Base-by-base conservation (phyloP, 2,113 vertebrate species). In the Corydoras maculifer region DNA sequence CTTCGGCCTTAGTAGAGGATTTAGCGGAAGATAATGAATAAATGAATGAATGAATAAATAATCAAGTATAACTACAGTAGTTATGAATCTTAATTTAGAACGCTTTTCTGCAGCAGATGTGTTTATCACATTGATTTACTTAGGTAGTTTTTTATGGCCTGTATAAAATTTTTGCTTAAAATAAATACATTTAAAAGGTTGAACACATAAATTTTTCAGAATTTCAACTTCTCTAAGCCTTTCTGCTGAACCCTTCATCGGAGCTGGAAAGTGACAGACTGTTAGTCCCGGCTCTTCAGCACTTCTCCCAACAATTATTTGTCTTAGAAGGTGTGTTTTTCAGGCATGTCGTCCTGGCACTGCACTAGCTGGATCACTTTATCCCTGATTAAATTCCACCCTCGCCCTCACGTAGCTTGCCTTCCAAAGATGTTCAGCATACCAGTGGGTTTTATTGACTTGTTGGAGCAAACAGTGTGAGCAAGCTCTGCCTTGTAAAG, bases 381-480 rank as follows among this genome's bases (percentile, higher is more conserved):
- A 67, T 81, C 82, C 86, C 79, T 85, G 87, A 90, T 88, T 84
- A 86, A 89, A 89, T 89, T 88, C 85, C 87, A 78, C 75, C 62
- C 31, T 75, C 73, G 83, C 51, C 77, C 81, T 86, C 80, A 71
- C 69, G 25, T 85, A 86, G 87, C 83, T 82, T 78, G 79, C 81
- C 84, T 87, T 87, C 73, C 84, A 85, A 87, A 88, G 88, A 89
- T 89, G 77, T 86, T 88, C 84, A 69, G 85, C 89, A 90, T 90
- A 88, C 89, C 88, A 88, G 85, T 73, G 85, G 80, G 80, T 88
- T 89, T 88, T 89, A 85, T 88, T 88, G 88, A 89, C 89, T 87
- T 90, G 89, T 89, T 82, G 82, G 86, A 88, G 87, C 87, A 88
- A 84, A 87, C 85, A 83, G 81, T 75, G 6, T 77, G 79, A 79